Evolutionary conservation across 2,797 vertebrate genomes (phyloP).

Genomic region (Prunella strophiata): DNA sequence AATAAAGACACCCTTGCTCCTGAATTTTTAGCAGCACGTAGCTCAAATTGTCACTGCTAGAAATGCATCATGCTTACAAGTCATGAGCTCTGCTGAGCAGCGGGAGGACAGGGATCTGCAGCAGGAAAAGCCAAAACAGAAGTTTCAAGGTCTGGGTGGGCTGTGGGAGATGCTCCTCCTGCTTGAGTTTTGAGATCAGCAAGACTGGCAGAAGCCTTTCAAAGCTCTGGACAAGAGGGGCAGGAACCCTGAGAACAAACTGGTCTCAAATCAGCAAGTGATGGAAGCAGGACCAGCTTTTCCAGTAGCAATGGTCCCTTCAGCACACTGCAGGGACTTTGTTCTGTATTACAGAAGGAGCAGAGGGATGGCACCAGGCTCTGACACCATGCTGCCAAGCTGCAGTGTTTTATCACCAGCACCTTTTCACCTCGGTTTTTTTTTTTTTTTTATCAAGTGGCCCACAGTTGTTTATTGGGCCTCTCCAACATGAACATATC

Average conservation of each 20-base stretch:
- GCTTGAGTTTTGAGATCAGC: neutral
- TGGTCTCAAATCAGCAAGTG: neutral
- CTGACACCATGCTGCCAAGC: neutral
- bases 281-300: neutral
- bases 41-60: neutral
- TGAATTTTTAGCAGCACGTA: neutral
- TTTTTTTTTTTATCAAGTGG: neutral
- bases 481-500: neutral
- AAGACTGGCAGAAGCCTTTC: neutral
- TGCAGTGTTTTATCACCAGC: neutral
- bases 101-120: neutral
- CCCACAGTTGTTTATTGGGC: neutral
- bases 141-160: neutral
- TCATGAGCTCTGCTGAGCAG: neutral
- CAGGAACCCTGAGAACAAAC: neutral
- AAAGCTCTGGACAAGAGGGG: neutral
- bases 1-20: slow-evolving; percentile 59
- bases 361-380: neutral
- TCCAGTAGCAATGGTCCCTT: neutral
- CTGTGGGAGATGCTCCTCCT: neutral
- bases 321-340: neutral
- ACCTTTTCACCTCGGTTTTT: neutral
- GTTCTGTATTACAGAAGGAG: neutral
- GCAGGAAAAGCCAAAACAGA: neutral
- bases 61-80: neutral